These are phyloP conservation scores for Ladona fulva DNA, from an alignment of 1,140 invertebrate genomes.

Conservation along the genomic window DNA sequence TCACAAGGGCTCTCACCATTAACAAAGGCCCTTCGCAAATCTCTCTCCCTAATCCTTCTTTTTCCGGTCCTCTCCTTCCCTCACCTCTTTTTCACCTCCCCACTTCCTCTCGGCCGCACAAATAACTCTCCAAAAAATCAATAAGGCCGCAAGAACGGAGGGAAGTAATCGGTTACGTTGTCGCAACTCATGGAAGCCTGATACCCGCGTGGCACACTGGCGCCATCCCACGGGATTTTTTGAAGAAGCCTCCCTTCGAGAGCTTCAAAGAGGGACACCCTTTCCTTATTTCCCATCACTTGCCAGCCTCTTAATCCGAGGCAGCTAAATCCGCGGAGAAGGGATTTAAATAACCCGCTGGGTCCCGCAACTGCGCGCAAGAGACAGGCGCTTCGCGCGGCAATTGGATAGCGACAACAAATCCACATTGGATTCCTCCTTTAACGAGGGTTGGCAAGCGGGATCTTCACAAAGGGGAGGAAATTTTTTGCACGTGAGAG, in stretches of 20 bases:
- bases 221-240: not conserved
- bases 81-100: slow-evolving; percentile 17
- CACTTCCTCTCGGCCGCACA: slow-evolving; percentile 14
- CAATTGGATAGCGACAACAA: too few species aligned
- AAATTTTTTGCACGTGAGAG: too few species aligned
- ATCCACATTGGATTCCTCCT: too few species aligned
- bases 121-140: not conserved
- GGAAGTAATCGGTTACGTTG: slow-evolving; percentile 34
- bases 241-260: not conserved
- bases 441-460: too few species aligned
- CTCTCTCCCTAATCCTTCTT: not conserved
- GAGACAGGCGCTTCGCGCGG: too few species aligned
- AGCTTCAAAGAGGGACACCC: too few species aligned
- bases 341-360: too few species aligned
- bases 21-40: slow-evolving; percentile 13
- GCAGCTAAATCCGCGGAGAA: too few species aligned
- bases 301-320: too few species aligned
- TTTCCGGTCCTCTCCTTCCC: slow-evolving; percentile 12
- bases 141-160: slow-evolving; percentile 26
- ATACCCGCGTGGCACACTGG: slow-evolving; percentile 1
- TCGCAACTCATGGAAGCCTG: not conserved
- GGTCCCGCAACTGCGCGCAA: too few species aligned
- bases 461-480: too few species aligned
- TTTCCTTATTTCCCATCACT: too few species aligned
- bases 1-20: slow-evolving; percentile 26